Evolutionary conservation across 2,797 vertebrate species (phyloP), one percentile per base, ranked within the genome.

Genomic region (Gobio occitaniae): DNA sequence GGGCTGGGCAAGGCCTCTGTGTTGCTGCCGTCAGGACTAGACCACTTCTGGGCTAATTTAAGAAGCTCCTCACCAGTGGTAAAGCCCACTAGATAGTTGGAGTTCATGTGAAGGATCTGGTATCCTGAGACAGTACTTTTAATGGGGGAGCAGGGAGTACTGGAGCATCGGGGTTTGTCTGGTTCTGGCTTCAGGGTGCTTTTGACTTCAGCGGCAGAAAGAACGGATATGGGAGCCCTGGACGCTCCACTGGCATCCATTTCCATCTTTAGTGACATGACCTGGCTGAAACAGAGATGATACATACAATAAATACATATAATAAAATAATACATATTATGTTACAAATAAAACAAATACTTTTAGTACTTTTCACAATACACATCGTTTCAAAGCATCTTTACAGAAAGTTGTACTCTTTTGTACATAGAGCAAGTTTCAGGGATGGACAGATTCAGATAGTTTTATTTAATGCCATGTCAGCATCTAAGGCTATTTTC

Each of bases 91-190:
- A 99, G 92, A 85, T 97, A 99, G 94, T 98, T 98, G 41, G 97
- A 97, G 95, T 99, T 97, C 97, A 99, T 98, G 92, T 97, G 98
- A 85, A 99, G 96, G 88, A 99, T 98, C 92, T 99, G 97, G 91
- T 99, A 99, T 17, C 97, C 97, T 0, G 97, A 95, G 71, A 97
- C 95, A 1, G 95, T 97, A 80, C 92, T 96, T 88, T 96, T 95
- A 92, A 98, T 95, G 0, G 98, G 98, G 0, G 98, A 99, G 90
- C 97, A 99, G 0, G 98, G 98, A 0, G 97, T 99, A 92, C 97
- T 99, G 89, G 98, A 96, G 85, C 98, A 98, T 83, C 98, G 97
- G 1, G 97, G 98, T 78, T 96, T 96, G 89, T 98, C 97, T 0
- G 91, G 85, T 85, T 98, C 97, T 0, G 93, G 91, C 86, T 96